A percentile compares a stretch with the other conserved stretches of the same genome.
These are phyloP conservation scores for Trialeurodes vaporariorum DNA, from an alignment of 1,140 invertebrate genomes.

Conservation along the genomic window DNA sequence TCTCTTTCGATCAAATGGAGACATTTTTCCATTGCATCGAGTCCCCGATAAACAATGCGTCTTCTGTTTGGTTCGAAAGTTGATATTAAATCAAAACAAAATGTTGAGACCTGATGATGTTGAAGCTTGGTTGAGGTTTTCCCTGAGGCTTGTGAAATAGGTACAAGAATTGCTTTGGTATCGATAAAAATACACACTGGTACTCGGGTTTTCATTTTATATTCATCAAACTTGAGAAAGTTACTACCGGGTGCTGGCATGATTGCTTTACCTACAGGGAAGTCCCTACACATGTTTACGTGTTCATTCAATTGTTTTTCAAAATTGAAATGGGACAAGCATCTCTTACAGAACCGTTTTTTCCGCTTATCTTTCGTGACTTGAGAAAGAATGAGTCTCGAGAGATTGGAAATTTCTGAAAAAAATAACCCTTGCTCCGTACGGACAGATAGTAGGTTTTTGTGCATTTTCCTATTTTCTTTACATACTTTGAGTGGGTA, in stretches of 20 bases:
- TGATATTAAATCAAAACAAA: neutral
- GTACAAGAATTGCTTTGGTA: neutral
- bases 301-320: too few species aligned
- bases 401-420: too few species aligned
- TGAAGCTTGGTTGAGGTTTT: neutral
- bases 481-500: neutral
- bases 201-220: neutral
- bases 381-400: too few species aligned
- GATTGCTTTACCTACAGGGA: too few species aligned
- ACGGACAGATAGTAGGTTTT: too few species aligned
- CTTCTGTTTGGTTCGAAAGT: neutral
- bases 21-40: conserved; percentile 3
- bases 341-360: too few species aligned
- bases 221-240: neutral
- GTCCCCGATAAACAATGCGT: neutral
- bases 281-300: too few species aligned
- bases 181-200: neutral
- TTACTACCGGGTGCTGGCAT: too few species aligned
- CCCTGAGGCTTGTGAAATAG: neutral
- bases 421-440: too few species aligned
- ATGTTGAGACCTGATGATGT: neutral
- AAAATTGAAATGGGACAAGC: too few species aligned
- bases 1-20: neutral
- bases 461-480: neutral
- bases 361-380: too few species aligned